These are phyloP conservation scores for Brienomyrus longianalis DNA, from an alignment of 2,113 vertebrate genomes.

Conservation along the genomic window DNA sequence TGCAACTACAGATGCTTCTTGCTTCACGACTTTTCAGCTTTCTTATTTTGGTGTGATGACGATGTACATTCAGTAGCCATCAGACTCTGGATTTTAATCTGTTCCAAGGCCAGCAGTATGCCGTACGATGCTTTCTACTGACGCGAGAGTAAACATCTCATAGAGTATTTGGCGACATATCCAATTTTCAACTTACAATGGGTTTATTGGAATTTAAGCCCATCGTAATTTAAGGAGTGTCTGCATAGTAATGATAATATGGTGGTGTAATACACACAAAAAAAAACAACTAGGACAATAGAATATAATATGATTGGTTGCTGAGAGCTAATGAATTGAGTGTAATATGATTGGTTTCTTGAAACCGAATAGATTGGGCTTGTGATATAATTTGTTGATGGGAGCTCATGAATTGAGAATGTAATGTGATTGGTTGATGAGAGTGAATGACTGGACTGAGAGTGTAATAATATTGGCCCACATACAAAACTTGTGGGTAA, in stretches of 20 bases:
- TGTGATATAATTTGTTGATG: not conserved
- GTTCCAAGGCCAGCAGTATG: no score
- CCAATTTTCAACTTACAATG: not conserved
- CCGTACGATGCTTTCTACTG: no score
- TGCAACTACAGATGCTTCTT: not conserved
- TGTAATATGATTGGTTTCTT: not conserved
- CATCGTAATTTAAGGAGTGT: not conserved
- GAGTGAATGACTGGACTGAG: not conserved
- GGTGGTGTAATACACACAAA: not conserved
- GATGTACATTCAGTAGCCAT: no score
- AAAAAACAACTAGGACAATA: not conserved
- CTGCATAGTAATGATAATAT: not conserved
- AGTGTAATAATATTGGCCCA: not conserved
- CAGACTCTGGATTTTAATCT: no score
- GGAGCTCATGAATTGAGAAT: not conserved
- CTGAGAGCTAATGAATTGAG: not conserved
- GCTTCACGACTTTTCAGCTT: not conserved
- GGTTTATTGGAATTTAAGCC: not conserved
- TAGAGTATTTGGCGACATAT: no score
- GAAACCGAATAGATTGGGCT: not conserved
- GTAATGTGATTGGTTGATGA: not conserved
- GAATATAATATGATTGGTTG: not conserved
- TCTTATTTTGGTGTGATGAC: not conserved
- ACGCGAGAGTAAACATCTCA: no score
- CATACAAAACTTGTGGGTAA: not conserved